Base-by-base conservation (phyloP, 2,113 vertebrate genomes). In the Aegithalos caudatus region DNA sequence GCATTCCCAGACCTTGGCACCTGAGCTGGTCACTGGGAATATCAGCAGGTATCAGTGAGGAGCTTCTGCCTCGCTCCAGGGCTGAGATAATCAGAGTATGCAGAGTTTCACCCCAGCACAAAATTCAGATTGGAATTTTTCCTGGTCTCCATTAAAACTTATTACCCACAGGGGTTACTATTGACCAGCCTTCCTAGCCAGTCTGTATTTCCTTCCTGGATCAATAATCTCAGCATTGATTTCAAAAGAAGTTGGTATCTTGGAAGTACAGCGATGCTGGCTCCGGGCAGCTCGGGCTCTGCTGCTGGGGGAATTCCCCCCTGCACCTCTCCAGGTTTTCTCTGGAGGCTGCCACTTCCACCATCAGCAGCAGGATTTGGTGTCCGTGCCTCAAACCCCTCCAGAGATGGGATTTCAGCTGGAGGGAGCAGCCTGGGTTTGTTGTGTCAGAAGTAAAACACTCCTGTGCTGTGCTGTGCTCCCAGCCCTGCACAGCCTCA, bases 171-270 rank as follows among this genome's bases (percentile, higher is more conserved):
- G 90, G 95, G 90, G 66, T 88, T 96, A 95, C 89, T 96, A 95
- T 97, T 67, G 93, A 97, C 88, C 78, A 86, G 95, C 60, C 19
- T 35, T 91, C 71, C 80, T 67, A 0, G 1, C 79, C 85, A 67
- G 85, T 96, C 82, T 80, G 94, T 97, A 88, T 93, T 97, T 96
- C 94, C 88, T 84, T 94, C 94, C 95, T 90, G 74, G 92, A 93
- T 97, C 97, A 81, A 97, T 97, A 97, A 97, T 96, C 94, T 90
- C 56, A 9, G 61, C 90, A 94, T 97, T 94, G 96, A 96, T 97
- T 96, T 96, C 95, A 77, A 70, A 88, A 79, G 73, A 97, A 96
- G 91, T 96, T 94, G 94, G 93, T 97, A 85, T 90, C 83, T 95
- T 72, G 48, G 72, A 92, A 94, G 56, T 69, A 47, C 37, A 25